Base-by-base conservation (phyloP, 2,113 vertebrate genomes). In the Antigone vipio region DNA sequence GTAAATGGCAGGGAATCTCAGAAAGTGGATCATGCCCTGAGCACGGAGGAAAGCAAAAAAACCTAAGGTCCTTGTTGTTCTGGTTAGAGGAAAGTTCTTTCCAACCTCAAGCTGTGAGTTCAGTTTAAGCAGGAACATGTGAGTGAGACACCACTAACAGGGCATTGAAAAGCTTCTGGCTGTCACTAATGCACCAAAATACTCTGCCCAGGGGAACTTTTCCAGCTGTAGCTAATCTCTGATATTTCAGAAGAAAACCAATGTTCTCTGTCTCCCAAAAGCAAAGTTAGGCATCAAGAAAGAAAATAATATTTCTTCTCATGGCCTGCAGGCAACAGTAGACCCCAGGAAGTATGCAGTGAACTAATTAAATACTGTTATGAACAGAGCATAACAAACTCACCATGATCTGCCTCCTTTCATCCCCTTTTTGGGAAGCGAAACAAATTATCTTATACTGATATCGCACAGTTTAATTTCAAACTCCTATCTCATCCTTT, bases 341-440 rank as follows among this genome's bases (percentile, higher is more conserved):
- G 80, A 89, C 29, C 50, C 40, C 76, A 66, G 49, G 24, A 95
- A 78, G 30, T 44, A 85, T 52, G 26, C 40, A 52, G 35, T 60
- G 47, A 91, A 53, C 44, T 85, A 88, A 89, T 95, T 91, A 94
- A 95, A 92, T 78, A 75, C 52, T 72, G 47, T 38, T 89, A 78
- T 15, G 78, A 93, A 55, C 53, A 73, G 30, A 85, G 62, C 35
- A 53, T 82, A 81, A 77, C 49, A 82, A 94, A 91, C 58, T 92
- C 69, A 38, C 40, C 35, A 42, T 69, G 49, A 87, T 78, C 86
- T 78, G 49, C 91, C 16, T 89, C 19, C 40, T 95, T 94, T 91
- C 73, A 95, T 64, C 7, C 12, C 12, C 9, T 38, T 87, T 89
- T 85, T 56, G 24, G 30, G 68, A 58, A 91, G 15, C 9, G 30